These are phyloP conservation scores for Gallinago nigripennis DNA, from an alignment of 2,797 vertebrate genomes.

Conservation along the genomic window DNA sequence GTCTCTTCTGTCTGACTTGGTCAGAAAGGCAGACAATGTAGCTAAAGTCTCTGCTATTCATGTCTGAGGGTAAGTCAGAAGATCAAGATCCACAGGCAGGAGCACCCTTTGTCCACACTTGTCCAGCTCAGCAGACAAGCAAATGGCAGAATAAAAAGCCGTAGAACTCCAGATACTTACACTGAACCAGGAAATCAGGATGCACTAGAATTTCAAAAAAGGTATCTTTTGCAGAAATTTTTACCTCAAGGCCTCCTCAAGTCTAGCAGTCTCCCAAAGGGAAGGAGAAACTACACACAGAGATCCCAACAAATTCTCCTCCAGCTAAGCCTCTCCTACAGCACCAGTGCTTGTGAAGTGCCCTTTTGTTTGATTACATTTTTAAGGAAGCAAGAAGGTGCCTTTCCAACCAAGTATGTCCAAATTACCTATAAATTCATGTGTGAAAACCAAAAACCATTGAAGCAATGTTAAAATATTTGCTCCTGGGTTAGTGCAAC, in stretches of 20 bases:
- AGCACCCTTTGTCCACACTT: background rate
- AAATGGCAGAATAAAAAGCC: background rate
- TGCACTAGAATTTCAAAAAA: background rate
- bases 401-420: background rate
- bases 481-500: background rate
- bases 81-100: background rate
- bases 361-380: background rate
- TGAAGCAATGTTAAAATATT: background rate
- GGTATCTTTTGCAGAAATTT: background rate
- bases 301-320: background rate
- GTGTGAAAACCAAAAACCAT: background rate
- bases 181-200: background rate
- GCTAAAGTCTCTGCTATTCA: background rate
- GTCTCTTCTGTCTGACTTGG: background rate
- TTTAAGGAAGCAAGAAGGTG: background rate
- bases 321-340: background rate
- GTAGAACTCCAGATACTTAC: background rate
- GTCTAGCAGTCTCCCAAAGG: background rate
- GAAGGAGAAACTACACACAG: background rate
- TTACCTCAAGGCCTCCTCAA: background rate
- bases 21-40: background rate
- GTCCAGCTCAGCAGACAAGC: background rate
- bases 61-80: background rate
- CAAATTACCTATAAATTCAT: background rate
- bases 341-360: background rate